Evolutionary conservation across 2,888 invertebrate genomes (phyloP).

Genomic region (Mechanitis messenoides): DNA sequence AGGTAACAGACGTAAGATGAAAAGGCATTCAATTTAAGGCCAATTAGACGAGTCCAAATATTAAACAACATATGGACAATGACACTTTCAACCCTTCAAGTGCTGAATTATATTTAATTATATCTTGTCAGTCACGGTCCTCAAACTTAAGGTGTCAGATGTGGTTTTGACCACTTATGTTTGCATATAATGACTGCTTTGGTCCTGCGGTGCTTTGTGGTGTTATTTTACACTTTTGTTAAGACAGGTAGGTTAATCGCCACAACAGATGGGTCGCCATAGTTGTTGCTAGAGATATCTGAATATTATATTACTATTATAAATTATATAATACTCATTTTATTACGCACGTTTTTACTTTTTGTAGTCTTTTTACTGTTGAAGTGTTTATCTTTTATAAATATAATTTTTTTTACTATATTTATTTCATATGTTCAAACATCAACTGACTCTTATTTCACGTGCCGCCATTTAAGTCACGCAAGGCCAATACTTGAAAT

Average conservation of each 20-base stretch:
- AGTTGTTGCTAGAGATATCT: constrained; percentile 13
- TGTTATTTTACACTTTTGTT: constrained; percentile 51
- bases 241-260: constrained; percentile 37
- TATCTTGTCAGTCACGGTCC: constrained; percentile 59
- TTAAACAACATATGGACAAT: constrained; percentile 59
- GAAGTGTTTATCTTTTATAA: too few species aligned
- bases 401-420: neutral
- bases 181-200: constrained; percentile 42
- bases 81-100: constrained; percentile 56
- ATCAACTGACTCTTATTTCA: constrained; percentile 5
- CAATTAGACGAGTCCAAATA: constrained; percentile 24
- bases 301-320: too few species aligned
- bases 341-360: too few species aligned
- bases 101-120: constrained; percentile 68
- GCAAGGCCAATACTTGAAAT: constrained; percentile 7
- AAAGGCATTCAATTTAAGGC: constrained; percentile 23
- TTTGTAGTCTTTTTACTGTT: too few species aligned
- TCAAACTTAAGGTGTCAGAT: constrained; percentile 62
- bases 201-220: constrained; percentile 46
- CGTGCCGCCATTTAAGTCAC: constrained; percentile 6
- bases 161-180: constrained; percentile 67
- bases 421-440: neutral
- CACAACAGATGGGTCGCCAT: constrained; percentile 32
- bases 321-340: too few species aligned
- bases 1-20: constrained; percentile 20